Base-by-base conservation (phyloP, 2,113 vertebrate genomes). In the Pagrus major region DNA sequence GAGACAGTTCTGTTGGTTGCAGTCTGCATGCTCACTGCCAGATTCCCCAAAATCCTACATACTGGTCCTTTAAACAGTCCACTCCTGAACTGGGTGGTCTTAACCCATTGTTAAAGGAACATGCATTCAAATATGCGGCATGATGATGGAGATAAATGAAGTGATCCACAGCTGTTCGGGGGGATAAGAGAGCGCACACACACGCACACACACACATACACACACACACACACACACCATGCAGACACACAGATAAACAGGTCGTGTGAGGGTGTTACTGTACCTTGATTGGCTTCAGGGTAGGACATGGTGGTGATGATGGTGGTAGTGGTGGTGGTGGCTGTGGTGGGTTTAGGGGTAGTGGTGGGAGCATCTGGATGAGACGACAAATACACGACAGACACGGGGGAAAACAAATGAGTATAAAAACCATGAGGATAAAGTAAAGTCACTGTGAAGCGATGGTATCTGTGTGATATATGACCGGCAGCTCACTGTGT, bases 361-460 rank as follows among this genome's bases (percentile, higher is more conserved):
- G 94, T 95, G 90, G 94, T 95, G 92, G 87, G 94, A 87, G 94
- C 94, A 95, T 95, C 95, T 95, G 93, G 85, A 93, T 94, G 94
- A 91, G 76, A 92, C 92, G 91, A 95, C 92, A 95, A 87, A 92
- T 86, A 93, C 89, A 93, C 83, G 89, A 93, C 89, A 95, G 88
- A 95, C 90, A 92, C 75, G 21, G 64, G 47, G 80, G 59, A 69
- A 51, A 79, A 88, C 64, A 86, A 89, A 94, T 92, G 90, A 92
- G 84, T 71, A 88, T 31, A 90, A 86, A 89, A 89, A 61, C 47
- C 59, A 84, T 78, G 84, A 71, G 85, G 59, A 86, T 83, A 87
- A 88, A 86, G 72, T 61, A 71, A 87, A 78, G 78, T 56, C 56
- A 65, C 9, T 54, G 81, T 66, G 83, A 85, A 35, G 49, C 5